Evolutionary conservation across 2,797 vertebrate species (phyloP).

Genomic region (Onychomys arenicola): DNA sequence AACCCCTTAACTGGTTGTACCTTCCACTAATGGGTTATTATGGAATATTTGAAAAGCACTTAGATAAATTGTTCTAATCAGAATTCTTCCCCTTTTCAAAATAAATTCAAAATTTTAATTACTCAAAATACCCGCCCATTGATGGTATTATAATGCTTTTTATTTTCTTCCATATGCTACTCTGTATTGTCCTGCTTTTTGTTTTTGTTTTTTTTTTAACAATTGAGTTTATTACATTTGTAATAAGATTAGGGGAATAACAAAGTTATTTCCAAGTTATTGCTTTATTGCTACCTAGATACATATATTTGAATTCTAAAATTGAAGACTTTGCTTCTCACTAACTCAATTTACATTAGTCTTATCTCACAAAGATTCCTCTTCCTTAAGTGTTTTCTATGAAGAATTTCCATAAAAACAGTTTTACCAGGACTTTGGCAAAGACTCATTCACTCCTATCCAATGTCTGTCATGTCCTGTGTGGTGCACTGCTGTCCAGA

Average conservation of each 20-base stretch:
- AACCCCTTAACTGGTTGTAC: conserved; percentile 9
- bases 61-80: conserved; percentile 67
- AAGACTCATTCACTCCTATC: conserved; percentile 46
- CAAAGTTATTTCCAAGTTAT: conserved; percentile 36
- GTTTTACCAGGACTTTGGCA: conserved; percentile 46
- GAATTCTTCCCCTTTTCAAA: conserved; percentile 51
- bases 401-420: conserved; percentile 58
- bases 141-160: conserved; percentile 43
- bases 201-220: not conserved
- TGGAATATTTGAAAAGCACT: conserved; percentile 60
- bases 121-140: conserved; percentile 9
- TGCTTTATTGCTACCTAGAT: not conserved
- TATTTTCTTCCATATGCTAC: conserved; percentile 49
- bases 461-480: not conserved
- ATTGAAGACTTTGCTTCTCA: conserved; percentile 49
- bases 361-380: conserved; percentile 31
- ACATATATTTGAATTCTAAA: not conserved
- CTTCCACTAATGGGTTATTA: conserved; percentile 53
- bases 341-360: conserved; percentile 18
- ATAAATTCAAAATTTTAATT: conserved; percentile 71
- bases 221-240: conserved; percentile 25
- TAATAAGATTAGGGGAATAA: conserved; percentile 58
- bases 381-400: conserved; percentile 52
- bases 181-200: not conserved
- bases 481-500: conserved; percentile 18